Evolutionary conservation across 1,140 invertebrate genomes (phyloP).

Genomic region (Maniola jurtina): DNA sequence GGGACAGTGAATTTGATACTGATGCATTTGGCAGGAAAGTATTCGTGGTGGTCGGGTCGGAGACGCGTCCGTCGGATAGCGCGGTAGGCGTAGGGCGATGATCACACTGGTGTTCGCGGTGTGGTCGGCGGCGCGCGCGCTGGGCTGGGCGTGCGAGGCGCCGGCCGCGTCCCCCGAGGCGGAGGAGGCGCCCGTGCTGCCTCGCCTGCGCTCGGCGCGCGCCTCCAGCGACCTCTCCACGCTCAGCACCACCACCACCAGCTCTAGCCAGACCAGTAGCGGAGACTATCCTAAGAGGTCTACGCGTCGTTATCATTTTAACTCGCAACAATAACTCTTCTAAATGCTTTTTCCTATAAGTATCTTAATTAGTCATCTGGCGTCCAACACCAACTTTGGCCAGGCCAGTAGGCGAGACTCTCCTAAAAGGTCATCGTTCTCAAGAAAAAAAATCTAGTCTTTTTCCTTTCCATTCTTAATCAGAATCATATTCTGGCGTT

Average conservation of each 20-base stretch:
- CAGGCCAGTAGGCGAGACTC: too few relatives aligned
- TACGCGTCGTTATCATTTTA: conserved; percentile 32
- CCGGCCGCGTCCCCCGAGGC: conserved; percentile 51
- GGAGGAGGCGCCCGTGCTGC: conserved; percentile 70
- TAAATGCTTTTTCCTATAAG: too few relatives aligned
- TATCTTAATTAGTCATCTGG: too few relatives aligned
- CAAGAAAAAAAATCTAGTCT: too few relatives aligned
- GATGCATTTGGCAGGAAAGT: conserved; percentile 49
- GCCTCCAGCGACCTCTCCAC: conserved; percentile 78
- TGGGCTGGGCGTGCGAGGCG: conserved; percentile 62
- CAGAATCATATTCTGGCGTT: too few relatives aligned
- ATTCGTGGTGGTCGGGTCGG: conserved; percentile 50
- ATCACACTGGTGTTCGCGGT: conserved; percentile 67
- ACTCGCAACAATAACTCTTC: background rate
- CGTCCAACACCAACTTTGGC: background rate
- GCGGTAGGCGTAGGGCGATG: conserved; percentile 55
- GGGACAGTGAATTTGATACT: conserved; percentile 37
- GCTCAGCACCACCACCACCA: conserved; percentile 71
- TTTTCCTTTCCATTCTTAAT: too few relatives aligned
- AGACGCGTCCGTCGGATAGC: conserved; percentile 53
- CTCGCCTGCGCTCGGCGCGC: conserved; percentile 79
- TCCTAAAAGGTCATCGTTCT: too few relatives aligned
- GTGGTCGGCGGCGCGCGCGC: conserved; percentile 67
- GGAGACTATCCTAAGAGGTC: conserved; percentile 71
- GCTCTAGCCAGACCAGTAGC: conserved; percentile 69